Evolutionary conservation across 2,797 vertebrate species (phyloP).

Genomic region (Oophaga sylvatica): DNA sequence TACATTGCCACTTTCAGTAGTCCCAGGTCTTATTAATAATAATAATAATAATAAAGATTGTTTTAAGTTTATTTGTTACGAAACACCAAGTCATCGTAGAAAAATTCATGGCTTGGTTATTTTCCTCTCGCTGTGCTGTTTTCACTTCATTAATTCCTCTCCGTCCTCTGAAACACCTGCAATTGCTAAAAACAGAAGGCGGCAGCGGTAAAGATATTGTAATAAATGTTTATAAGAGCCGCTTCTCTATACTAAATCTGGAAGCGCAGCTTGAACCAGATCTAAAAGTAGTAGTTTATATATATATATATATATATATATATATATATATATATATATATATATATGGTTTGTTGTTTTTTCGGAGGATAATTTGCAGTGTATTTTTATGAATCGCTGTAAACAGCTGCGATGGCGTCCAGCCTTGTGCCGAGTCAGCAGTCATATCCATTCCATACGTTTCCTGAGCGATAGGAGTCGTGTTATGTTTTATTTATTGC

Average conservation of each 20-base stretch:
- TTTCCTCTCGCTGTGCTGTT: conserved; percentile 14
- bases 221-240: conserved; percentile 32
- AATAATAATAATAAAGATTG: too few species aligned
- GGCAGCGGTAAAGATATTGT: conserved; percentile 5
- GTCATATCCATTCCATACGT: neutral
- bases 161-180: conserved; percentile 24
- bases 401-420: conserved; percentile 11
- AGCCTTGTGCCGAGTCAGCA: conserved; percentile 14
- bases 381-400: conserved; percentile 8
- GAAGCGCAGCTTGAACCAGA: conserved; percentile 16
- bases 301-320: neutral
- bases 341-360: neutral
- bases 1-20: too few species aligned
- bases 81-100: neutral
- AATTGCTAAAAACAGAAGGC: conserved; percentile 23
- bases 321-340: neutral
- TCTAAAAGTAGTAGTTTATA: neutral
- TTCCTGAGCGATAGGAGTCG: neutral
- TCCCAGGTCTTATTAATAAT: too few species aligned
- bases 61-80: neutral
- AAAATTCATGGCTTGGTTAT: neutral
- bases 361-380: conserved; percentile 12
- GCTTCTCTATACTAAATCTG: conserved; percentile 30
- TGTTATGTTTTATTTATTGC: conserved; percentile 25
- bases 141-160: conserved; percentile 26